phyloP scores from a whole-genome alignment of 2,113 vertebrate species.

The Anser cygnoides region DNA sequence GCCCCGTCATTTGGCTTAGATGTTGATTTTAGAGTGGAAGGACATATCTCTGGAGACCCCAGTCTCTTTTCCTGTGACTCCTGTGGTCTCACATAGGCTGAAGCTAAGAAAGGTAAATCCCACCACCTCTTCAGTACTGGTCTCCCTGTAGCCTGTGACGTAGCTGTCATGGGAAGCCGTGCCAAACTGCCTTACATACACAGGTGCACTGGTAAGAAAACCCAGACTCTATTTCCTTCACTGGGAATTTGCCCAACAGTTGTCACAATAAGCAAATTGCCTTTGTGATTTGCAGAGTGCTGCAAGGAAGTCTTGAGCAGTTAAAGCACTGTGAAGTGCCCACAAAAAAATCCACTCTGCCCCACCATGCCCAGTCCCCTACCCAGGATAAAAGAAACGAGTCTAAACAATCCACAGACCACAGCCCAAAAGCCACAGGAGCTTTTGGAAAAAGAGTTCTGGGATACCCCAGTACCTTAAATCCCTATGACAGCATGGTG shows the following conservation, averaged over 20 bases:
- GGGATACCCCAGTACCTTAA: background rate
- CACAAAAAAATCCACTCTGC: background rate
- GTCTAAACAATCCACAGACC: background rate
- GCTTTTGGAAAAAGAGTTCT: background rate
- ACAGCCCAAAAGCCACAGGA: background rate
- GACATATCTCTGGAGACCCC: background rate
- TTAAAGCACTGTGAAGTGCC: background rate
- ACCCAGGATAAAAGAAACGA: background rate
- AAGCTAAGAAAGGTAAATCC: conserved; percentile 4
- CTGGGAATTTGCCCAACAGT: background rate
- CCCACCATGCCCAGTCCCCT: background rate
- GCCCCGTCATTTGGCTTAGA: background rate
- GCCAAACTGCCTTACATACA: background rate
- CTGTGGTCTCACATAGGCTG: background rate
- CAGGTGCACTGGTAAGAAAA: background rate
- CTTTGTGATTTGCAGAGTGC: background rate
- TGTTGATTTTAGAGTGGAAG: background rate
- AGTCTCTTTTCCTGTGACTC: background rate
- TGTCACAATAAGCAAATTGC: background rate
- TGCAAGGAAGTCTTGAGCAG: background rate
- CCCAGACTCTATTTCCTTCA: background rate
- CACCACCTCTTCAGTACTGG: background rate
- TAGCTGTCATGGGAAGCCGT: background rate
- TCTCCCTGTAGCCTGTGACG: background rate
- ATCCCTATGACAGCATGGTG: background rate